Base-by-base conservation (phyloP, 2,888 invertebrate species). In the Bhutanitis thaidina region DNA sequence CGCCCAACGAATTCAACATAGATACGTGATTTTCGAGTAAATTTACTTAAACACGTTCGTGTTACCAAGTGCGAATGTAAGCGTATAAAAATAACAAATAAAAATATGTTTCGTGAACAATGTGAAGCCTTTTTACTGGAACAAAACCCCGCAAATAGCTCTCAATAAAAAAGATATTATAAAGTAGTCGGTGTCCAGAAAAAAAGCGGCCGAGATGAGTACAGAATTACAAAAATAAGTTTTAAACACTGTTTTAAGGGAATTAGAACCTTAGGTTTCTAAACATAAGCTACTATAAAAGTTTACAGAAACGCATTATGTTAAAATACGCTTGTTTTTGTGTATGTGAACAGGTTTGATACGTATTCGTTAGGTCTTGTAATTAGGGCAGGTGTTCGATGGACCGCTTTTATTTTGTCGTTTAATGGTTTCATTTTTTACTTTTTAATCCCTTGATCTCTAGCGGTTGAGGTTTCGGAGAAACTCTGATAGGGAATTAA, bases 381-480 rank as follows among this genome's bases (percentile, higher is more conserved):
- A 80, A 82, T 83, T 82, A 80, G 81, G 77, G 74, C 83, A 83
- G 83, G 83, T 83, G 83, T 77, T 71, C 80, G 71, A 69, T 71
- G 75, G 68, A 65, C 66, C 66, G 63, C 60, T 65, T 67, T 15
- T 74, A 76, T 80, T 73, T 73, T 64, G 60, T 59, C 65, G 63
- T 70, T 71, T 69, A 61, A 49, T 25, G n/a, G 49, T 49, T 32
- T 40, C 9, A 51, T 38, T 25, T 40, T 47, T 49, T 61, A 3
- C 60, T 62, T 61, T 52, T 49, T 49, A 49, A 48, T 49, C 45
- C 50, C 36, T 35, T 13, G 30, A 16, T 30, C 44, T 16, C 9
- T 30, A 32, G 43, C 16, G 37, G 40, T 41, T 25, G 13, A 15
- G 16, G 34, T 45, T 39, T 15, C 45, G 40, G 45, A 12, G 45